Base-by-base conservation (phyloP, 2,797 vertebrate species). In the Betta splendens region DNA sequence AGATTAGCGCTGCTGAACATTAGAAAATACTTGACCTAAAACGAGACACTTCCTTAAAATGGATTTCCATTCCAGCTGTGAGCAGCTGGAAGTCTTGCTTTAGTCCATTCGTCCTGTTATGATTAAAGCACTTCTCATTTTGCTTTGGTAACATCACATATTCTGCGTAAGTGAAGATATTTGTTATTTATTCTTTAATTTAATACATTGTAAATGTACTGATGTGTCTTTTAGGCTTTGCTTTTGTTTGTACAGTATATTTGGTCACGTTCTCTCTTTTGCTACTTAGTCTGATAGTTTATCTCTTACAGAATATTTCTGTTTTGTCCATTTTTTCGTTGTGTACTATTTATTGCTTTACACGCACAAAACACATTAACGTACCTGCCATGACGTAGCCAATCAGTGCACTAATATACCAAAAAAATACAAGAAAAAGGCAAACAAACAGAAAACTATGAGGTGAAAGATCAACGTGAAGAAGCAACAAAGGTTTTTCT, bases 171-270 rank as follows among this genome's bases (percentile, higher is more conserved):
- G 70, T 75, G 42, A 43, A 78, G 74, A 38, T 79, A 77, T 72
- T 71, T 79, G 71, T 81, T 83, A 89, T 87, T 89, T 90, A 89
- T 90, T 89, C 9, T 57, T 61, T 87, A 77, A 89, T 84, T 87
- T 89, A 88, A 87, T 54, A 56, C 16, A 8, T 23, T 75, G 38
- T 84, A 69, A 73, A 77, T 79, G 26, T 71, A 75, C 28, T 78
- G 32, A 58, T 44, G 35, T 75, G 44, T 76, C 23, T 72, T 23
- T 77, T 47, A 64, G 48, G 9, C 74, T 72, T 70, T 36, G n/a
- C 21, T 51, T 72, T 66, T 79, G 63, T 76, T 79, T 22, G 67
- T 69, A 68, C 72, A 43, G 67, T 69, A 68, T 72, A 43, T 80
- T 33, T 72, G 60, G 17, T 77, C 26, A 33, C 52, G 26, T 15